Conservation (phyloP, 2,888 invertebrate genomes). For the Rotaria magnacalcarata region DNA sequence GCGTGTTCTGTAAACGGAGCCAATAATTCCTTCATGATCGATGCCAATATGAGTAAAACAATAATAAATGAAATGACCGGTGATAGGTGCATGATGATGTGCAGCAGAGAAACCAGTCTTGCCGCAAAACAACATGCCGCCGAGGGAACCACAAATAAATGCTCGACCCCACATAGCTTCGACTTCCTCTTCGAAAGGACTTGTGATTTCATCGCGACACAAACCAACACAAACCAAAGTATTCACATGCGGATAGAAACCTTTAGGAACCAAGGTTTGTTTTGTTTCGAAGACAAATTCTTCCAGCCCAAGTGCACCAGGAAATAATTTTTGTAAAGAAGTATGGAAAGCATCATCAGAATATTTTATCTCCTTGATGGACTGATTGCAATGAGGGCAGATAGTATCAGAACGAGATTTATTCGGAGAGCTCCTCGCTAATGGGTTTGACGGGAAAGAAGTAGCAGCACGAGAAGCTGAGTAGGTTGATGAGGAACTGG, state of each 20-base stretch:
- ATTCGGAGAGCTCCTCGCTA: not conserved
- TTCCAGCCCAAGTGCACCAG: not conserved
- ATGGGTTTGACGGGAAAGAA: not conserved
- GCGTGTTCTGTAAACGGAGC: not conserved
- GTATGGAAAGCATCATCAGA: not conserved
- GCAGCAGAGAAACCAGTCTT: not conserved
- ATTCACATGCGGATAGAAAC: not conserved
- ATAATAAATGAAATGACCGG: not conserved
- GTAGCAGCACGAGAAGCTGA: not conserved
- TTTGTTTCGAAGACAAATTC: not conserved
- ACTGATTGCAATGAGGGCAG: not conserved
- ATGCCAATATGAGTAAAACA: not conserved
- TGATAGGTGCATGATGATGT: not conserved
- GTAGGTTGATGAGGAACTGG: not conserved
- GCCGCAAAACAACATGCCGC: not conserved
- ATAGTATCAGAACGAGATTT: not conserved
- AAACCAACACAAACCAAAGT: not conserved
- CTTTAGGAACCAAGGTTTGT: not conserved
- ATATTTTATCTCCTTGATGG: not conserved
- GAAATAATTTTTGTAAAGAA: not conserved
- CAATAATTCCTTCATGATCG: not conserved
- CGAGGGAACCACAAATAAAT: not conserved
- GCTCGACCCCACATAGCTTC: not conserved
- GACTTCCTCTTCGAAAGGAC: constrained; percentile 5
- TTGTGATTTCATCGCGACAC: not conserved